Conservation (phyloP, 2,113 vertebrate genomes). For the Hystrix brachyura region DNA sequence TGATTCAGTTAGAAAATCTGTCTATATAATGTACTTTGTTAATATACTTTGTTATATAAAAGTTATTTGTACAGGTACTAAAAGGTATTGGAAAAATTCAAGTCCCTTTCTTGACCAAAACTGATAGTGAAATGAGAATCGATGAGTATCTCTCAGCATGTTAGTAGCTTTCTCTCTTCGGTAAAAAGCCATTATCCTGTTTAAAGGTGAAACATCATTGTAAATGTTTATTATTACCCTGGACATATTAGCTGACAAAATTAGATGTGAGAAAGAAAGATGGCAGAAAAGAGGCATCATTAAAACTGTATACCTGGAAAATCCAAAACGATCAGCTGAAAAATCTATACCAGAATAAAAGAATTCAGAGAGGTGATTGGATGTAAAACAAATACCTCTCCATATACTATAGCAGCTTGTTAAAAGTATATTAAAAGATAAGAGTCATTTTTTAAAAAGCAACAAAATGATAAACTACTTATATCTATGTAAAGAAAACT, state of each 20-base stretch:
- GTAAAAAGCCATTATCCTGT: neutral
- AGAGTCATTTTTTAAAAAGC: neutral
- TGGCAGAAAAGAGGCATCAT: neutral
- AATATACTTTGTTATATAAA: neutral
- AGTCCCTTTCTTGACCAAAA: neutral
- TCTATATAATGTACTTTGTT: neutral
- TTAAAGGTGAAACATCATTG: neutral
- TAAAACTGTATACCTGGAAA: neutral
- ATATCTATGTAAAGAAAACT: neutral
- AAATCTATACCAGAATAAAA: neutral
- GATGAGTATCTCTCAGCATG: neutral
- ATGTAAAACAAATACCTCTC: neutral
- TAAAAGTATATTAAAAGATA: neutral
- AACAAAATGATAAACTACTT: neutral
- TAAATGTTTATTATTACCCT: neutral
- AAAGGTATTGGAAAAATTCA: constrained; percentile 1
- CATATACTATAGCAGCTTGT: neutral
- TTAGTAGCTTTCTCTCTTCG: neutral
- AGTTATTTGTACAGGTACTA: neutral
- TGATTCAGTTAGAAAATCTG: neutral
- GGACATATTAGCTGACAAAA: neutral
- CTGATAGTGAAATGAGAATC: neutral
- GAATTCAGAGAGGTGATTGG: neutral
- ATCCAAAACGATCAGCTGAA: neutral
- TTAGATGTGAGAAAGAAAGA: neutral